These are phyloP conservation scores for Neodon shergylaensis DNA, from an alignment of 2,113 vertebrate genomes.

Conservation along the genomic window DNA sequence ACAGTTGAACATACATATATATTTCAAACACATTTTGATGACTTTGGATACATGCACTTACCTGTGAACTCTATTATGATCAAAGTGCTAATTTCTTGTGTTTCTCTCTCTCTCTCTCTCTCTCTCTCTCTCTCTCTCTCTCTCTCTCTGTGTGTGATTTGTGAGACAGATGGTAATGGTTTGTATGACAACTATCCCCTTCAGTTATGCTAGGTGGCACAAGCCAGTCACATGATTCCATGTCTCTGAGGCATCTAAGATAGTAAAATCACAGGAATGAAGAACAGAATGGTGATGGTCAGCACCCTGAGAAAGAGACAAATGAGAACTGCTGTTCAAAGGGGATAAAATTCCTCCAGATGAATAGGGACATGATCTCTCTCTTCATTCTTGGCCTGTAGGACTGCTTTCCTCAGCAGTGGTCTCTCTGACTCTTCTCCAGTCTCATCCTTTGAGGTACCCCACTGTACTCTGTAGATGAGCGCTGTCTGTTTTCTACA, in stretches of 20 bases:
- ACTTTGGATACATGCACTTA: background rate
- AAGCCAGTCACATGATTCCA: background rate
- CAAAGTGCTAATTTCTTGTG: background rate
- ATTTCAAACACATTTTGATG: background rate
- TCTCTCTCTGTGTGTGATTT: too few relatives aligned
- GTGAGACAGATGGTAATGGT: background rate
- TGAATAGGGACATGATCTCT: background rate
- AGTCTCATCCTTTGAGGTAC: background rate
- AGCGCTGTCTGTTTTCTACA: background rate
- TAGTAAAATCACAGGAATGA: background rate
- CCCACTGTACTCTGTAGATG: background rate
- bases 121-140: too few relatives aligned
- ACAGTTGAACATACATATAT: background rate
- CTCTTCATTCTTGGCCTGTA: background rate
- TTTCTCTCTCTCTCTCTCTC: too few relatives aligned
- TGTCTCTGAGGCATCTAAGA: background rate
- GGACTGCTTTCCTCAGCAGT: background rate
- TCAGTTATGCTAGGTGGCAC: background rate
- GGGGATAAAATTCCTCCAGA: background rate
- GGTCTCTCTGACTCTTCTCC: background rate
- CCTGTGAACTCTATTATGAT: too few relatives aligned
- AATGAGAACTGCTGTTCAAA: background rate
- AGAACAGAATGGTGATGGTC: background rate
- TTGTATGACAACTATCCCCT: background rate
- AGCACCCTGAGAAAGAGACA: too few relatives aligned